A percentile compares a stretch with the other conserved stretches of the same genome.
Evolutionary conservation across 2,888 invertebrate genomes (phyloP).

Genomic region (Neuroscelio doddi): DNA sequence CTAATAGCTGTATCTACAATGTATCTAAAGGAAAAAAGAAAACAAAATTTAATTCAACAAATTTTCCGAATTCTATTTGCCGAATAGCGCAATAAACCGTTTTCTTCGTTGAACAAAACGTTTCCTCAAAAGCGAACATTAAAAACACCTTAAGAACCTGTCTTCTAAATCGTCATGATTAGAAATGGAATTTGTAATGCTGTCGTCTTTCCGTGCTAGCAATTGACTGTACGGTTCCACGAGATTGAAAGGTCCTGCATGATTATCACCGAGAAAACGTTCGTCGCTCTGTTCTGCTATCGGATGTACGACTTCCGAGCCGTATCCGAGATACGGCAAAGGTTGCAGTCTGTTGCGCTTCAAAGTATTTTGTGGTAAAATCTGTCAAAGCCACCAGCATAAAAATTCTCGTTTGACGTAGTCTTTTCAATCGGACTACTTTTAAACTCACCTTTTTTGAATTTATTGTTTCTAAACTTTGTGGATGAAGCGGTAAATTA

Average conservation of each 20-base stretch:
- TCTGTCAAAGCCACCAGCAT: no score
- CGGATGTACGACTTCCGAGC: slow-evolving; percentile 86
- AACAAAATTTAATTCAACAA: neutral
- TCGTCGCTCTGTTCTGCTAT: slow-evolving; percentile 90
- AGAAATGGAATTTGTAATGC: slow-evolving; percentile 53
- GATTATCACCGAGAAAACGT: slow-evolving; percentile 71
- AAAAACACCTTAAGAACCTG: slow-evolving; percentile 62
- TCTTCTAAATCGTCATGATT: slow-evolving; percentile 65
- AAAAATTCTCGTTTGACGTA: no score
- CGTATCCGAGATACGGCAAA: slow-evolving; percentile 72
- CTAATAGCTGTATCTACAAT: slow-evolving; percentile 63
- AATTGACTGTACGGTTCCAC: slow-evolving; percentile 63
- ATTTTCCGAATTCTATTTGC: neutral
- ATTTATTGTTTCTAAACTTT: slow-evolving; percentile 84
- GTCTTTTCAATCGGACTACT: neutral
- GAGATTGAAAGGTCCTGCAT: slow-evolving; percentile 59
- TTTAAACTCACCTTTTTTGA: slow-evolving; percentile 61
- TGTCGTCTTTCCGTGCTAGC: slow-evolving; percentile 58
- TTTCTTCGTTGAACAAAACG: neutral
- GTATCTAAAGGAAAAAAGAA: slow-evolving; percentile 53
- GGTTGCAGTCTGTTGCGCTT: slow-evolving; percentile 68
- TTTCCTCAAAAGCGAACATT: neutral
- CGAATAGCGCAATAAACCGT: no score
- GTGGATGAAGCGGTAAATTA: slow-evolving; percentile 85
- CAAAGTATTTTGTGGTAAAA: slow-evolving; percentile 67